Conservation (phyloP, 2,888 invertebrate genomes). For the Hemithea aestivaria region DNA sequence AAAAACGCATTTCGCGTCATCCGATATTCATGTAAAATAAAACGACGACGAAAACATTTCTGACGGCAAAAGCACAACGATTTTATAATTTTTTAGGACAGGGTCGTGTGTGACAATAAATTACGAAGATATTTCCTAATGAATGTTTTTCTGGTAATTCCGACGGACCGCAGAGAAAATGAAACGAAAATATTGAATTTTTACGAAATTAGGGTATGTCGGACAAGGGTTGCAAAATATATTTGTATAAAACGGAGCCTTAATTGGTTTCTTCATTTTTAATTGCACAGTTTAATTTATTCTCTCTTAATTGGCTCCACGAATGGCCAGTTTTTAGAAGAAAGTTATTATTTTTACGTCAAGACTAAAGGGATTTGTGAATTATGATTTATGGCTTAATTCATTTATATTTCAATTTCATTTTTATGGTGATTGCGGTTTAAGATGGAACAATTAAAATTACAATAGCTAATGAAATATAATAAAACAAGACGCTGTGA, state of each 20-base stretch:
- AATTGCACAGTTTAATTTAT: conserved; percentile 13
- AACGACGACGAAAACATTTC: too few species aligned
- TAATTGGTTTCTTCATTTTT: conserved; percentile 19
- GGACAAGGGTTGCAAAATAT: conserved; percentile 19
- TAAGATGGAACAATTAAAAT: too few species aligned
- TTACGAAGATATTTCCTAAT: too few species aligned
- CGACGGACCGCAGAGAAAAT: conserved; percentile 6
- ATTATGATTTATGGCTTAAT: conserved; percentile 13
- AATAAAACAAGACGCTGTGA: too few species aligned
- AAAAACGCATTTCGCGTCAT: too few species aligned
- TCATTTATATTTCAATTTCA: conserved; percentile 6
- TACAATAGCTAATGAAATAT: too few species aligned
- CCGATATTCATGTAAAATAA: too few species aligned
- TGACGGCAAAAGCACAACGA: too few species aligned
- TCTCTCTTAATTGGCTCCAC: conserved; percentile 11
- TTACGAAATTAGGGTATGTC: conserved; percentile 13
- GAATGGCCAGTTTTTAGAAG: conserved; percentile 9
- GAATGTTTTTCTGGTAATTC: too few species aligned
- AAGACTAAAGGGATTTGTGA: conserved; percentile 4
- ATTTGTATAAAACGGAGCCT: conserved; percentile 12
- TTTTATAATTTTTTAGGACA: too few species aligned
- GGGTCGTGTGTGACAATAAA: too few species aligned
- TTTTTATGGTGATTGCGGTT: too few species aligned
- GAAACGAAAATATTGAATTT: conserved; percentile 15
- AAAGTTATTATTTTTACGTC: conserved; percentile 12